A percentile compares a stretch with the other conserved stretches of the same genome.
phyloP scores from a whole-genome alignment of 2,113 vertebrate genomes.

The Brienomyrus longianalis region DNA sequence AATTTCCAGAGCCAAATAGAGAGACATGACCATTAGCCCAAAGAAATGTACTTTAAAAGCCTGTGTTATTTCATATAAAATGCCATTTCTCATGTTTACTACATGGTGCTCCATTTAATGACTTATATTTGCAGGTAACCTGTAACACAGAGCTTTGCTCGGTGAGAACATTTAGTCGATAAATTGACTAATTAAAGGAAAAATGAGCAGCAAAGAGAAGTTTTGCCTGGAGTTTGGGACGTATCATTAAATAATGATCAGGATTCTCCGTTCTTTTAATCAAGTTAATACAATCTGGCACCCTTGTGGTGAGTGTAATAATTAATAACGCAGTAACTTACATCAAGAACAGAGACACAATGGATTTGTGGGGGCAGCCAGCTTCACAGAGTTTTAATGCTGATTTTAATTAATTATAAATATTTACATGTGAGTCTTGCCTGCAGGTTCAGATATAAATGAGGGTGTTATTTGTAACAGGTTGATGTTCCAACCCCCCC shows the following conservation, averaged over 20 bases:
- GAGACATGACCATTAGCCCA: background rate
- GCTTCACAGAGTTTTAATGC: conserved; percentile 45
- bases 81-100: background rate
- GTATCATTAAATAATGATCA: conserved; percentile 14
- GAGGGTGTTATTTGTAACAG: conserved; percentile 40
- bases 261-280: background rate
- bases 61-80: background rate
- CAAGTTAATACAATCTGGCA: conserved; percentile 26
- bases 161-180: background rate
- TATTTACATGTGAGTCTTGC: conserved; percentile 50
- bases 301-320: conserved; percentile 31
- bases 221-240: background rate
- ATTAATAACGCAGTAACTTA: conserved; percentile 34
- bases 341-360: conserved; percentile 30
- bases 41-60: background rate
- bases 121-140: background rate
- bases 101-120: background rate
- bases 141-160: background rate
- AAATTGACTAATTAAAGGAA: background rate
- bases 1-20: background rate
- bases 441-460: conserved; percentile 47
- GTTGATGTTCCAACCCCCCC: conserved; percentile 38
- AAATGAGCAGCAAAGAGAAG: conserved; percentile 4
- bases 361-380: conserved; percentile 29
- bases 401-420: conserved; percentile 56